Evolutionary conservation across 2,113 vertebrate species (phyloP).

Genomic region (Gopherus flavomarginatus): DNA sequence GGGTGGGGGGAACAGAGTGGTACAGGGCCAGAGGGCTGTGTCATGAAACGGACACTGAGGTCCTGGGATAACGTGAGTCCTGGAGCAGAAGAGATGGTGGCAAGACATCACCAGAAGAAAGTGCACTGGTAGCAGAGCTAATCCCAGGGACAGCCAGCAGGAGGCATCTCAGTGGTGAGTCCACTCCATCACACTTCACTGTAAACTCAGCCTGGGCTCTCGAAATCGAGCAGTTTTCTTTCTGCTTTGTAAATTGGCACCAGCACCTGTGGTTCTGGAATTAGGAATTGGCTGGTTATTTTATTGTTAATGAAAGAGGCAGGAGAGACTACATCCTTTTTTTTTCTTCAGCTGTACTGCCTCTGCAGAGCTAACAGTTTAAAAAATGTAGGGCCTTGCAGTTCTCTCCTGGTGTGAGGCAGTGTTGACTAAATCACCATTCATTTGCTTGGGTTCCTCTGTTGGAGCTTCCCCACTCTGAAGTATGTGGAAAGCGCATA

Average conservation of each 20-base stretch:
- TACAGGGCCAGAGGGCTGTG: no score
- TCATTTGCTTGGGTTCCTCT: not conserved
- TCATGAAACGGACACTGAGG: no score
- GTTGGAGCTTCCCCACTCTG: not conserved
- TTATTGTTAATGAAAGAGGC: not conserved
- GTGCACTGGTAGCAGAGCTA: no score
- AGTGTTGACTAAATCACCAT: not conserved
- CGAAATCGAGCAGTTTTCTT: not conserved
- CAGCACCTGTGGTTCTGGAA: not conserved
- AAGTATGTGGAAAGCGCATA: accelerated
- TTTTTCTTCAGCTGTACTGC: not conserved
- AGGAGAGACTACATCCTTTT: not conserved
- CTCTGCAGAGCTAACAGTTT: not conserved
- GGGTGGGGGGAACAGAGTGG: no score
- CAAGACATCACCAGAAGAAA: no score
- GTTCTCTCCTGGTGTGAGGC: not conserved
- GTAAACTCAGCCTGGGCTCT: not conserved
- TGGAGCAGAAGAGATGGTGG: no score
- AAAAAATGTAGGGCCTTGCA: not conserved
- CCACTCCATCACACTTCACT: no score
- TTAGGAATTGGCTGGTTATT: not conserved
- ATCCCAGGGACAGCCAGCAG: no score
- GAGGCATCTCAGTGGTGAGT: no score
- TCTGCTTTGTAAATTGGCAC: not conserved
- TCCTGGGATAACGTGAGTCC: no score